Evolutionary conservation across 1,140 invertebrate genomes (phyloP).

Genomic region (Brachystomella parvula): DNA sequence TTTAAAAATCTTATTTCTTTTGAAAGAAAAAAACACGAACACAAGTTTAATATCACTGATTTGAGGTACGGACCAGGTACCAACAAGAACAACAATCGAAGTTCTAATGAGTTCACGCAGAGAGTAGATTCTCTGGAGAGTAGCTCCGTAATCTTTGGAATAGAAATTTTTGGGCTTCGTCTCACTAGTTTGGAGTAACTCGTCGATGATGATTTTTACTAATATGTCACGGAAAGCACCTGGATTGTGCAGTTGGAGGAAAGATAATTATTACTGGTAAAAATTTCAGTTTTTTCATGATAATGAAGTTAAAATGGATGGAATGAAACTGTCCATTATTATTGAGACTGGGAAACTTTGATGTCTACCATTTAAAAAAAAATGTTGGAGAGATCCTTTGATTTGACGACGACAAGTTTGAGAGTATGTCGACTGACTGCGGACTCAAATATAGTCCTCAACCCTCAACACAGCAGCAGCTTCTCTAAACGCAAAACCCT

Average conservation of each 20-base stretch:
- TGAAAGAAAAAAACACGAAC: conserved; percentile 1
- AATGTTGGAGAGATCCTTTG: neutral
- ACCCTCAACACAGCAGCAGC: no score
- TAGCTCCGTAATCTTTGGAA: conserved; percentile 7
- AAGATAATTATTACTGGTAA: neutral
- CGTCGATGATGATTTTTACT: no score
- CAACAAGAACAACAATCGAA: no score
- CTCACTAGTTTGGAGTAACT: neutral
- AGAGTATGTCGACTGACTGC: neutral
- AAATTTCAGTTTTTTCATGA: conserved; percentile 9
- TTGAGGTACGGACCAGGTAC: no score
- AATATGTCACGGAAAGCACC: conserved; percentile 12
- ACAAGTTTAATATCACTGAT: conserved; percentile 11
- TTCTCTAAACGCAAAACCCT: neutral
- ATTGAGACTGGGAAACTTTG: neutral
- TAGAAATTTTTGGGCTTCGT: neutral
- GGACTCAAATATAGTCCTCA: neutral
- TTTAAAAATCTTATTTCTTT: neutral
- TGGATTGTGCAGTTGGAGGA: neutral
- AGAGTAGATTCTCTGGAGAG: no score
- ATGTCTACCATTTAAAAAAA: neutral
- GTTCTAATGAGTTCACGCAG: no score
- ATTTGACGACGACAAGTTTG: neutral
- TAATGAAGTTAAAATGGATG: conserved; percentile 3
- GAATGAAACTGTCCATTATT: conserved; percentile 12